Conservation (phyloP, 2,113 vertebrate genomes). For the Cynopterus brachyotis region DNA sequence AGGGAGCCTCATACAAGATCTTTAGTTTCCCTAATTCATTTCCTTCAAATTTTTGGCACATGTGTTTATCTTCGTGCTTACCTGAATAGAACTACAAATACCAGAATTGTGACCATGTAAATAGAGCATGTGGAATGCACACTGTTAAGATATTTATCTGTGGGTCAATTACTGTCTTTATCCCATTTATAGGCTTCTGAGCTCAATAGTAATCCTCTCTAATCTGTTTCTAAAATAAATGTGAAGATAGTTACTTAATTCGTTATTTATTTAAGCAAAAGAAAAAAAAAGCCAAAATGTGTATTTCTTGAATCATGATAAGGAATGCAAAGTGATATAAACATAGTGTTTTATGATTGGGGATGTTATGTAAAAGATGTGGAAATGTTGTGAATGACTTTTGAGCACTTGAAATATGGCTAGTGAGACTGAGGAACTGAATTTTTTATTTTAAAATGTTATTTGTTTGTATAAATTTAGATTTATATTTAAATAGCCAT, state of each 20-base stretch:
- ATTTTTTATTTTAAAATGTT: background rate
- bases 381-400: background rate
- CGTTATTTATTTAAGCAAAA: background rate
- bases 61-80: background rate
- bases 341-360: background rate
- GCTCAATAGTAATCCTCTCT: background rate
- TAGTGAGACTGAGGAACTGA: background rate
- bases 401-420: background rate
- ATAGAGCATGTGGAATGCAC: background rate
- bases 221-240: constrained; percentile 16
- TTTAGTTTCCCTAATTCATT: background rate
- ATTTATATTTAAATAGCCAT: background rate
- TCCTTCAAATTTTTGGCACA: background rate
- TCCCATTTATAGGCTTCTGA: background rate
- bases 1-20: background rate
- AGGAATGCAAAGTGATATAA: background rate
- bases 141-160: background rate
- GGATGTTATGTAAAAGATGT: background rate
- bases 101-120: background rate
- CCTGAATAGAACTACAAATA: background rate
- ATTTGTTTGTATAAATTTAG: background rate
- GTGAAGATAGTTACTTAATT: background rate
- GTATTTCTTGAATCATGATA: background rate
- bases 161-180: background rate
- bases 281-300: background rate